Conservation (phyloP, 2,113 vertebrate species). For the Bubalus kerabau region DNA sequence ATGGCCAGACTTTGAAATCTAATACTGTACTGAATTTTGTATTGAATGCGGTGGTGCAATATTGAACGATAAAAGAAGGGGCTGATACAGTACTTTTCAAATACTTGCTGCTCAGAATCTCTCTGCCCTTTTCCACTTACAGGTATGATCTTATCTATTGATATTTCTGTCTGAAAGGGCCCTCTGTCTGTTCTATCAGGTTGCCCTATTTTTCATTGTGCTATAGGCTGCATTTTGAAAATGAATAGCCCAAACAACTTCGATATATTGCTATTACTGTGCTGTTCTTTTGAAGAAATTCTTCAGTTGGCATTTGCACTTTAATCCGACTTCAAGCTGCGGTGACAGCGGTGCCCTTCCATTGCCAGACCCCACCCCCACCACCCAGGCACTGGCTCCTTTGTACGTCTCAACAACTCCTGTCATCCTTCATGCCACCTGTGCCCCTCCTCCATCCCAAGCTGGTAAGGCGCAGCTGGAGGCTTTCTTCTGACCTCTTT, state of each 20-base stretch:
- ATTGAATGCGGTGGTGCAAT: constrained; percentile 64
- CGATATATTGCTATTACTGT: constrained; percentile 52
- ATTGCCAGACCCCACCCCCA: neutral
- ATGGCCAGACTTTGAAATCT: constrained; percentile 70
- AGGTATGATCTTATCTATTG: constrained; percentile 69
- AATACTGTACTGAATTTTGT: constrained; percentile 67
- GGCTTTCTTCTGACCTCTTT: neutral
- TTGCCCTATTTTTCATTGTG: constrained; percentile 72
- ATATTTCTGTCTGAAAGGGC: constrained; percentile 64
- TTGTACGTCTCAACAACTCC: neutral
- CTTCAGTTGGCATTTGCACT: constrained; percentile 62
- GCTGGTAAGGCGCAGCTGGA: neutral
- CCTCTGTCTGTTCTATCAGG: constrained; percentile 57
- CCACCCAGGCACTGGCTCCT: neutral
- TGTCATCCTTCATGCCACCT: neutral
- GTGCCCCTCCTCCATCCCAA: neutral
- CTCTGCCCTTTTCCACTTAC: constrained; percentile 61
- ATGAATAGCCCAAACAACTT: constrained; percentile 66
- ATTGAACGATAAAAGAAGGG: constrained; percentile 69
- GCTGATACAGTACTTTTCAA: constrained; percentile 67
- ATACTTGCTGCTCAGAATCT: constrained; percentile 69
- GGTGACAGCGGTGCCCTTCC: neutral
- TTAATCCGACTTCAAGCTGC: constrained; percentile 53
- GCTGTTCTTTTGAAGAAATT: constrained; percentile 55
- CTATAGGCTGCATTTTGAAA: constrained; percentile 64